Percentiles rank a stretch among this genome's conserved stretches.
Conservation (phyloP, 2,888 invertebrate genomes). For the Drosophila planitibia region DNA sequence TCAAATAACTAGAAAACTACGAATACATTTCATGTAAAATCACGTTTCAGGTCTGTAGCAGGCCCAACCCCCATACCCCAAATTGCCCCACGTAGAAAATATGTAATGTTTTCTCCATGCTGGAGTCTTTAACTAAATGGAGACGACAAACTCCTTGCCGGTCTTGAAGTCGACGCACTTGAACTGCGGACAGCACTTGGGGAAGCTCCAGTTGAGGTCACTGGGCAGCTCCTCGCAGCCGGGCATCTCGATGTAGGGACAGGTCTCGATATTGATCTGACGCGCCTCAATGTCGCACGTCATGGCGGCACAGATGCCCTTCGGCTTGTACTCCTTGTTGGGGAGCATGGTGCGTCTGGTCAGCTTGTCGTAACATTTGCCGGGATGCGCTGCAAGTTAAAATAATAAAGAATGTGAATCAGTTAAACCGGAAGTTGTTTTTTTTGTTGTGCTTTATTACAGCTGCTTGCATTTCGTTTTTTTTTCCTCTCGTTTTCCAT, state of each 20-base stretch:
- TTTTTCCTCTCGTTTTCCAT: slow-evolving; percentile 1
- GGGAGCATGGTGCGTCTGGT: slow-evolving; percentile 83
- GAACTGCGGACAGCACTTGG: slow-evolving; percentile 85
- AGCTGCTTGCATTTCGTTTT: slow-evolving; percentile 20
- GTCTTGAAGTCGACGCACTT: slow-evolving; percentile 84
- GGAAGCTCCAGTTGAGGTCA: slow-evolving; percentile 83
- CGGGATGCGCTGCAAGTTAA: slow-evolving; percentile 81
- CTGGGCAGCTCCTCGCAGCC: slow-evolving; percentile 84
- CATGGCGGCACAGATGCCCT: slow-evolving; percentile 85
- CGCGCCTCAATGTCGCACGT: slow-evolving; percentile 82
- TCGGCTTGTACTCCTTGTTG: slow-evolving; percentile 84
- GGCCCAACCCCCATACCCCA: slow-evolving; percentile 8
- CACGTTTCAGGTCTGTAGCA: slow-evolving; percentile 56
- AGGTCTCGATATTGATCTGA: slow-evolving; percentile 84
- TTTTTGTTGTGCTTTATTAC: slow-evolving; percentile 43
- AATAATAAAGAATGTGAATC: slow-evolving; percentile 31
- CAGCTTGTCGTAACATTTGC: slow-evolving; percentile 84
- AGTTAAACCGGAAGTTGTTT: slow-evolving; percentile 66
- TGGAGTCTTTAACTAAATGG: slow-evolving; percentile 64
- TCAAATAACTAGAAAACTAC: slow-evolving; percentile 57
- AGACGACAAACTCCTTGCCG: slow-evolving; percentile 83
- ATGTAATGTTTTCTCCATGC: neutral
- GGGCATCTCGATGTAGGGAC: slow-evolving; percentile 84
- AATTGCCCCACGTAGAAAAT: slow-evolving; percentile 18
- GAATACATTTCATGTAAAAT: slow-evolving; percentile 74